These are phyloP conservation scores for Odontamblyopus rebecca DNA, from an alignment of 2,797 vertebrate species.

Conservation along the genomic window DNA sequence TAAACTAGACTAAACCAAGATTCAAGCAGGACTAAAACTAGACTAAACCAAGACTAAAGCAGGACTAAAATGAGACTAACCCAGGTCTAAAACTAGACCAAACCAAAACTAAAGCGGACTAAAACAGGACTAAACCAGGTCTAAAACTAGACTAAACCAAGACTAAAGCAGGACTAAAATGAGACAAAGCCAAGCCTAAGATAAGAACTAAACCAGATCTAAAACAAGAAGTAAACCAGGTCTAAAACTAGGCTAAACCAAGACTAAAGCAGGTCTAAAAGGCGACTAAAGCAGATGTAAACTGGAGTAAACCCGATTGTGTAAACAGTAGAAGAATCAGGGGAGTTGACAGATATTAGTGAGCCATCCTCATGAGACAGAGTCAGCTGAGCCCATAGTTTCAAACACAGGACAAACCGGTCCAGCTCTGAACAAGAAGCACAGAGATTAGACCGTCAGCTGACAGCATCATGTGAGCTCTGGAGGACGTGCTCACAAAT, in stretches of 20 bases:
- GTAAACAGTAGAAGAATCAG: not conserved
- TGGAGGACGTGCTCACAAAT: not conserved
- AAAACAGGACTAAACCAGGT: no score
- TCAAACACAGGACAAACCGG: conserved; percentile 70
- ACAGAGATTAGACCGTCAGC: not conserved
- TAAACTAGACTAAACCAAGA: no score
- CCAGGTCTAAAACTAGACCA: no score
- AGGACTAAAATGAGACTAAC: no score
- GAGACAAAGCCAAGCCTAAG: no score
- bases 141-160: no score
- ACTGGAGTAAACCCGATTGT: not conserved
- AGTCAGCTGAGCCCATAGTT: conserved; percentile 77
- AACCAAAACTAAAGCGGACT: no score
- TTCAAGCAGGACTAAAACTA: no score
- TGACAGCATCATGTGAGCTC: not conserved
- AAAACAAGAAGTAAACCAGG: not conserved
- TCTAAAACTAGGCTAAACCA: not conserved
- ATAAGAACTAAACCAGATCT: not conserved
- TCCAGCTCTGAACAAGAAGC: conserved; percentile 23
- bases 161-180: no score
- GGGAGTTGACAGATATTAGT: not conserved
- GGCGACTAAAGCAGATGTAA: not conserved
- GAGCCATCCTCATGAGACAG: conserved; percentile 1
- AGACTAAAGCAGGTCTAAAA: not conserved
- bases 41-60: no score